Percentiles rank a stretch among this genome's conserved stretches.
Evolutionary conservation across 2,797 vertebrate genomes (phyloP).

Genomic region (Scomberomorus guttatus): DNA sequence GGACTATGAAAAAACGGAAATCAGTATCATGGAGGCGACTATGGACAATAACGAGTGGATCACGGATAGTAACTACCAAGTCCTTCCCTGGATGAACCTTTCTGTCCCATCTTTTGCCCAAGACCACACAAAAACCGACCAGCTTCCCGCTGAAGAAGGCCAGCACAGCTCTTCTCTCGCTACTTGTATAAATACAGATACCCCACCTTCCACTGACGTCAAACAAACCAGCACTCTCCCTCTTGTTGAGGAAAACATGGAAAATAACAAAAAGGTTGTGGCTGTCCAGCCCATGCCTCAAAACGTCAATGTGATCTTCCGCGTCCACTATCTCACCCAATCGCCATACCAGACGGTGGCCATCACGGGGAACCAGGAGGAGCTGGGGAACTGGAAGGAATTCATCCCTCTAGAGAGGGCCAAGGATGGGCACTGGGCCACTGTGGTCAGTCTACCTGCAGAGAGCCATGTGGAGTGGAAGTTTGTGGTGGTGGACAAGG

Average conservation of each 20-base stretch:
- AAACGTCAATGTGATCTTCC: slow-evolving; percentile 87
- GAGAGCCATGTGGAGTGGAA: slow-evolving; percentile 93
- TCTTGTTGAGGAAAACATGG: slow-evolving; percentile 55
- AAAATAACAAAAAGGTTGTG: slow-evolving; percentile 76
- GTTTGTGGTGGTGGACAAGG: slow-evolving; percentile 92
- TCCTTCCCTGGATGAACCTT: slow-evolving; percentile 72
- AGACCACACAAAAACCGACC: slow-evolving; percentile 23
- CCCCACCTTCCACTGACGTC: slow-evolving; percentile 8
- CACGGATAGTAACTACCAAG: slow-evolving; percentile 63
- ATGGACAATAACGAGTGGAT: slow-evolving; percentile 89
- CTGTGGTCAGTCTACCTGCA: slow-evolving; percentile 84
- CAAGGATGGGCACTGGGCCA: slow-evolving; percentile 90
- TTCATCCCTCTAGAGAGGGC: slow-evolving; percentile 85
- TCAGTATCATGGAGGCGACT: slow-evolving; percentile 87
- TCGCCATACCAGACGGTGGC: slow-evolving; percentile 86
- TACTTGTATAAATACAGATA: not conserved
- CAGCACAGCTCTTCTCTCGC: not conserved
- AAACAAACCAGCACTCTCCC: slow-evolving; percentile 4
- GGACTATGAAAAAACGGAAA: slow-evolving; percentile 78
- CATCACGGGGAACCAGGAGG: slow-evolving; percentile 90
- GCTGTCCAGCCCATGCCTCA: slow-evolving; percentile 86
- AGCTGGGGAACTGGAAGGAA: slow-evolving; percentile 90
- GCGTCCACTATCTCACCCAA: slow-evolving; percentile 90
- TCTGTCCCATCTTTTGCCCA: slow-evolving; percentile 20
- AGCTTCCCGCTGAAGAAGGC: slow-evolving; percentile 2